Base-by-base conservation (phyloP, 2,113 vertebrate genomes). In the Lasiurus cinereus region DNA sequence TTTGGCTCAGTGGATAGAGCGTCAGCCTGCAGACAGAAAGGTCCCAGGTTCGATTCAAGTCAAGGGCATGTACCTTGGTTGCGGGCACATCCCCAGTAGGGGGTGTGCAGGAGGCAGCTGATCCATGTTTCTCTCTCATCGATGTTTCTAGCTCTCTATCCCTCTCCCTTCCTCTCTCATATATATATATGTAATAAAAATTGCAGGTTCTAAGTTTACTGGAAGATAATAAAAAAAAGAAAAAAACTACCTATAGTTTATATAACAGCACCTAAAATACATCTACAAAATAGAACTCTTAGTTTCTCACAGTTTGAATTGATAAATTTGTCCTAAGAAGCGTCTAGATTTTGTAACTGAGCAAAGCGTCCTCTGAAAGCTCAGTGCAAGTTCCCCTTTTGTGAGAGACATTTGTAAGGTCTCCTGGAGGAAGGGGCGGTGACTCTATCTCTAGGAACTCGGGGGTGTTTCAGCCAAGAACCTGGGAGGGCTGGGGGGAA, bases 161-260 rank as follows among this genome's bases (percentile, higher is more conserved):
- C 39, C 39, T 39, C 39, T 39, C 39, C 39, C 39, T 39, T 39
- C 39, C 39, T 39, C 39, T 39, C 39, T 39, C 39, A 39, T 39
- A 39, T 39, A 39, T 39, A 39, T 39, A 39, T 39, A 39, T 39
- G 11, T 67, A 67, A 76, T 76, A n/a, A 82, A 43, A 62, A 92
- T 18, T 15, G 22, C 12, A 52, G 72, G 29, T 12, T 76, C 8
- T 52, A 73, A 88, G 52, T 80, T 73, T 92, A 13, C 36, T 79
- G 5, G 39, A 91, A 96, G 16, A 29, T 43, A 91, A 62, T 64
- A 83, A 88, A 2, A 92, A 62, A 43, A 21, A 88, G 2, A 92
- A 62, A 43, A 22, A 22, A 56, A 1, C 56, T 59, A 24, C 31
- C 69, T 64, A 2, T 16, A 54, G 13, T 77, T 73, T 48, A 6